Percentiles rank a stretch among this genome's conserved stretches.
These are phyloP conservation scores for Halcyon leucocephala DNA, from an alignment of 2,797 vertebrate species.

Conservation along the genomic window DNA sequence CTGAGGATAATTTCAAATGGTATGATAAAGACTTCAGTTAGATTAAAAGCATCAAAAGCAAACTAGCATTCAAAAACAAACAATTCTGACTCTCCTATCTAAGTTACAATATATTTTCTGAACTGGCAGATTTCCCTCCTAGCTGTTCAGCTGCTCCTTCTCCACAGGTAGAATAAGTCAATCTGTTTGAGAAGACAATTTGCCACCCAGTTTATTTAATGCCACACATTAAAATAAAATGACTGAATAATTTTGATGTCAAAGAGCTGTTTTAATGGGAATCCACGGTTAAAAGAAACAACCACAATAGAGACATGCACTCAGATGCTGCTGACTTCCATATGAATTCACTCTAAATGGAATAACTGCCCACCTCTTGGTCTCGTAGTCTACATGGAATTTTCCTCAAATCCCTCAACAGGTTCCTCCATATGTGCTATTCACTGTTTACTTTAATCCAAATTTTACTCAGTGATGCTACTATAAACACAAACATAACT, in stretches of 20 bases:
- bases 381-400: not conserved
- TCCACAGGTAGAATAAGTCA: slow-evolving; percentile 62
- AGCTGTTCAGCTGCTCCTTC: slow-evolving; percentile 61
- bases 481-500: not conserved
- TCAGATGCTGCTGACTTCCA: not conserved
- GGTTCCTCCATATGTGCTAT: not conserved
- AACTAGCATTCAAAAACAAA: slow-evolving; percentile 67
- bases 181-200: slow-evolving; percentile 52
- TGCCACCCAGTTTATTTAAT: slow-evolving; percentile 58
- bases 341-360: not conserved
- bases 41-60: slow-evolving; percentile 67
- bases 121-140: slow-evolving; percentile 62
- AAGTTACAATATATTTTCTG: slow-evolving; percentile 53
- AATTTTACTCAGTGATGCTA: not conserved
- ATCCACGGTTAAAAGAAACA: not conserved
- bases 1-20: slow-evolving; percentile 44
- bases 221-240: slow-evolving; percentile 46
- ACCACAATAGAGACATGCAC: not conserved
- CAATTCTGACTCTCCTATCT: not conserved
- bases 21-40: slow-evolving; percentile 64
- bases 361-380: not conserved
- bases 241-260: slow-evolving; percentile 44
- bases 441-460: not conserved
- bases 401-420: not conserved
- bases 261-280: slow-evolving; percentile 1